Evolutionary conservation across 2,797 vertebrate species (phyloP), one percentile per base, ranked within the genome.

Genomic region (Glyptemys insculpta): DNA sequence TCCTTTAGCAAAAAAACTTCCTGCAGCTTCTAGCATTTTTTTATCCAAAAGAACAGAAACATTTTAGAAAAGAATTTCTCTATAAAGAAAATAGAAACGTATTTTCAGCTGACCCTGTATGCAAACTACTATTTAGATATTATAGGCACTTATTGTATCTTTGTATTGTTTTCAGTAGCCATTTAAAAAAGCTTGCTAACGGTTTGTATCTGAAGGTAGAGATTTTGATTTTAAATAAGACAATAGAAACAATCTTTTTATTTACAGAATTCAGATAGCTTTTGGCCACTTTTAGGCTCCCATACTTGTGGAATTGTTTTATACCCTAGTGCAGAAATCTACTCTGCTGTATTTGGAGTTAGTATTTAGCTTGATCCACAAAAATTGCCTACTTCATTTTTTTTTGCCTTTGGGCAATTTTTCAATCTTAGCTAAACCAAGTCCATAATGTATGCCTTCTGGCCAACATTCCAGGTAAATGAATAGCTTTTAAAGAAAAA

Each of bases 391-490:
- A 95, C 96, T 98, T 95, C 93, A 41, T 72, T 25, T 97, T 86
- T 86, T 95, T 97, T 96, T 96, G 93, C 96, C 96, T 96, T 97
- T 97, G 95, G 97, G 96, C 96, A 97, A 95, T 96, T 98, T 98
- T 98, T 98, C 98, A 98, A 97, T 97, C 97, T 98, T 97, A 98
- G 96, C 97, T 97, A 98, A 98, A 98, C 97, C 96, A 97, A 98
- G 96, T 98, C 97, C 97, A 96, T 98, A 98, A 98, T 97, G 97
- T 98, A 97, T 10, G 98, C 95, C 97, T 98, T 94, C 97, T 97
- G 97, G 98, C 98, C 98, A 98, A 98, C 98, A 98, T 98, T 98
- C 98, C 98, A 98, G 97, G 97, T 98, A 98, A 98, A 98, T 98
- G 98, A 98, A 98, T 37, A 96, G 98, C 97, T 98, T 98, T 98